phyloP scores from a whole-genome alignment of 2,888 invertebrate species.

The Tiliacea citrago region DNA sequence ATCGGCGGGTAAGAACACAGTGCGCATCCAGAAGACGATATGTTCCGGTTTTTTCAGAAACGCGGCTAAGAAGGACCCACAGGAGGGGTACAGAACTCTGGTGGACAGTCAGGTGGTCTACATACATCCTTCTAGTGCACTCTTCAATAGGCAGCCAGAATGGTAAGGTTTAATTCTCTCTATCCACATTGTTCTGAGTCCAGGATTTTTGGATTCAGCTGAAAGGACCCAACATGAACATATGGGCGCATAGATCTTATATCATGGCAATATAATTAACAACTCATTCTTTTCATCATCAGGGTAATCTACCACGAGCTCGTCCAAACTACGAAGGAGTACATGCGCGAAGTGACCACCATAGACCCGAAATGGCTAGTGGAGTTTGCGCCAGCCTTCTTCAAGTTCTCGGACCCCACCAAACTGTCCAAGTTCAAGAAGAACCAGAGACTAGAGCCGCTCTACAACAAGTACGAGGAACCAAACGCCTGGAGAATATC shows the following conservation, averaged over 20 bases:
- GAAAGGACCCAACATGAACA: too few relatives aligned
- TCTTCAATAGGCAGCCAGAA: slow-evolving; percentile 99
- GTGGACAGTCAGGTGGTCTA: slow-evolving; percentile 99
- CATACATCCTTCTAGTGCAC: slow-evolving; percentile 99
- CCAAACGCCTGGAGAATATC: slow-evolving; percentile 99
- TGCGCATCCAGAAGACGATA: slow-evolving; percentile 98
- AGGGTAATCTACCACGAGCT: slow-evolving; percentile 99
- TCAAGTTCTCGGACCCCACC: slow-evolving; percentile 99
- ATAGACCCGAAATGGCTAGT: slow-evolving; percentile 99
- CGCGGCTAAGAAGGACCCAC: slow-evolving; percentile 99
- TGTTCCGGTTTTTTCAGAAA: slow-evolving; percentile 99
- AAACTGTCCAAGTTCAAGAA: slow-evolving; percentile 99
- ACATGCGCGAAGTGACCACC: slow-evolving; percentile 99
- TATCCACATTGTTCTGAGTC: too few relatives aligned
- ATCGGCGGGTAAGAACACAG: slow-evolving; percentile 98
- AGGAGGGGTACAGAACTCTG: slow-evolving; percentile 98
- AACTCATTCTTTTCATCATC: slow-evolving; percentile 41
- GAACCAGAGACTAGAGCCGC: slow-evolving; percentile 98
- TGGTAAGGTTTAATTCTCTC: slow-evolving; percentile 91
- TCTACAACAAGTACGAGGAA: slow-evolving; percentile 99
- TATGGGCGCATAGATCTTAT: background rate
- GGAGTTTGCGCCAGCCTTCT: slow-evolving; percentile 99
- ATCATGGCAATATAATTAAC: background rate
- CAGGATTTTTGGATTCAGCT: too few relatives aligned
- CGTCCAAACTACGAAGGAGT: slow-evolving; percentile 99